Evolutionary conservation across 2,113 vertebrate species (phyloP).

Genomic region (Callopanchax toddi): DNA sequence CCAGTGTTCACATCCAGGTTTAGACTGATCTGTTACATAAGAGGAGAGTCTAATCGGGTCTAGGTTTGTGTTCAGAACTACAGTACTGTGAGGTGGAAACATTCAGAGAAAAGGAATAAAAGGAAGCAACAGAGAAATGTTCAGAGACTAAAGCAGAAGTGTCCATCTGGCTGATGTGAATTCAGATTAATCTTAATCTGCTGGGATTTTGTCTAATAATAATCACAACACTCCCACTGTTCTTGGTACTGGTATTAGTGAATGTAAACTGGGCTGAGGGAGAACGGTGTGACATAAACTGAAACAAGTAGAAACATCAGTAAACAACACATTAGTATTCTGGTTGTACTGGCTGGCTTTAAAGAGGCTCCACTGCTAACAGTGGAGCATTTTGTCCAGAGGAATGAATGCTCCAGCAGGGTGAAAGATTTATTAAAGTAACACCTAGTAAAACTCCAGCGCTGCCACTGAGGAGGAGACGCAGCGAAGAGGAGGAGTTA

Average conservation of each 20-base stretch:
- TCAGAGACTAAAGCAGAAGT: background rate
- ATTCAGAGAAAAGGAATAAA: too few species aligned
- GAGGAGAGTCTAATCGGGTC: too few species aligned
- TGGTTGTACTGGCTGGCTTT: constrained; percentile 7
- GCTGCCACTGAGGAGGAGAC: constrained; percentile 1
- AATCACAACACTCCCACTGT: too few species aligned
- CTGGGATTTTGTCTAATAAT: constrained; percentile 2
- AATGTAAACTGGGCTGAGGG: too few species aligned
- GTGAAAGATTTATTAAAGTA: constrained; percentile 33
- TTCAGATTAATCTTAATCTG: background rate
- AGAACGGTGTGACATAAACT: background rate
- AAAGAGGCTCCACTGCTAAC: constrained; percentile 2
- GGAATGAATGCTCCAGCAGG: constrained; percentile 7
- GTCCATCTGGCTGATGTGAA: background rate
- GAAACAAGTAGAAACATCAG: background rate
- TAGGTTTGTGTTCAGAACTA: too few species aligned
- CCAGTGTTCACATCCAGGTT: too few species aligned
- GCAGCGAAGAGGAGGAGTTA: background rate
- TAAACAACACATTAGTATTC: constrained; percentile 9
- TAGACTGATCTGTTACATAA: too few species aligned
- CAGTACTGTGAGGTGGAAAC: too few species aligned
- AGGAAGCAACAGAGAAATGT: too few species aligned
- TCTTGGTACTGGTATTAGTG: too few species aligned
- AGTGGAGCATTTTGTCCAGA: constrained; percentile 9
- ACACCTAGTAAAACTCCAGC: constrained; percentile 19